These are phyloP conservation scores for Halichoerus grypus DNA, from an alignment of 2,113 vertebrate species.

Conservation along the genomic window DNA sequence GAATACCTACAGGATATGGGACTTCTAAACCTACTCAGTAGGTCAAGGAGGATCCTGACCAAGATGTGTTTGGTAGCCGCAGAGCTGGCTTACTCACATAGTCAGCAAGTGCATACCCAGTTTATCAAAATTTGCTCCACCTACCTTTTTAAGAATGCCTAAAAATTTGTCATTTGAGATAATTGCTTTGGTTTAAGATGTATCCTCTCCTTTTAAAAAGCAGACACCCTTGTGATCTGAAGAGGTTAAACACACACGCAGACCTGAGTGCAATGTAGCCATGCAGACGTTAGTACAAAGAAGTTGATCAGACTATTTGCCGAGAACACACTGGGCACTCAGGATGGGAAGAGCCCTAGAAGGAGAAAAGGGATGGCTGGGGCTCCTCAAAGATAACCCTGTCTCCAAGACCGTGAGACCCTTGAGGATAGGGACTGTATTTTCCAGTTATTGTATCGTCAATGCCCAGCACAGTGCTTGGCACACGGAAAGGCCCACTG, in stretches of 20 bases:
- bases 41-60: neutral
- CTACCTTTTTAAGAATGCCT: neutral
- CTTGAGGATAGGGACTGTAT: neutral
- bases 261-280: neutral
- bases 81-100: neutral
- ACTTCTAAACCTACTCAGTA: neutral
- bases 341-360: neutral
- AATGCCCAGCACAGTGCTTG: neutral
- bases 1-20: neutral
- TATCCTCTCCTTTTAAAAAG: neutral
- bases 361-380: neutral
- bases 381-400: neutral
- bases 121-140: neutral
- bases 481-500: neutral
- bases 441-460: neutral
- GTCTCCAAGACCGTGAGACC: neutral
- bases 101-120: neutral
- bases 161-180: neutral
- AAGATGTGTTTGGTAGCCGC: neutral
- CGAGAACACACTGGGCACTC: neutral
- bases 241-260: neutral
- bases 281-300: neutral
- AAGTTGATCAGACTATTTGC: neutral
- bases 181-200: neutral
- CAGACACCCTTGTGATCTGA: neutral